A percentile compares a stretch with the other conserved stretches of the same genome.
Conservation (phyloP, 2,797 vertebrate species). For the Acanthurus lineatus region DNA sequence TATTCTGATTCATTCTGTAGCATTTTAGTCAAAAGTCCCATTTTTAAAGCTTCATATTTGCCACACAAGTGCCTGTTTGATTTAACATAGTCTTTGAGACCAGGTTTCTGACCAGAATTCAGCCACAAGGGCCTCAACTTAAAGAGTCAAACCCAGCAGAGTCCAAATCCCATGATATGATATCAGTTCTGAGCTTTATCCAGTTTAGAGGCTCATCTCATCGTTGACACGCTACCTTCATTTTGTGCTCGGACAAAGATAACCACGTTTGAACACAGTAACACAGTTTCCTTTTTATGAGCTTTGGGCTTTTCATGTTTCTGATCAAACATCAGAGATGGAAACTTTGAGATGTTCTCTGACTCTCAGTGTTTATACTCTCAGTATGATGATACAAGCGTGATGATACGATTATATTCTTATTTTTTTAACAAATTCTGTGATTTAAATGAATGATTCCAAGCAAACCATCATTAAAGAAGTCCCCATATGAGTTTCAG, state of each 20-base stretch:
- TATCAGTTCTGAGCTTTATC: neutral
- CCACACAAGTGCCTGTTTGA: neutral
- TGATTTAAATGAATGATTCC: neutral
- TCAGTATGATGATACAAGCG: neutral
- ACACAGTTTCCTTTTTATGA: neutral
- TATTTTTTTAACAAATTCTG: neutral
- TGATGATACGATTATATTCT: neutral
- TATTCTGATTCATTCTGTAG: neutral
- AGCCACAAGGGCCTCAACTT: neutral
- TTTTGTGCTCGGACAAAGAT: neutral
- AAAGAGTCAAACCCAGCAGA: neutral
- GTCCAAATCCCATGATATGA: neutral
- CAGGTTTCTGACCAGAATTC: conserved; percentile 6
- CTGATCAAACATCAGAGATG: neutral
- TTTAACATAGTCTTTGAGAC: neutral
- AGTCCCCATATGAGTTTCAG: neutral
- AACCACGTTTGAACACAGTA: neutral
- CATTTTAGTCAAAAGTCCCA: neutral
- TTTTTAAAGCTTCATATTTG: neutral
- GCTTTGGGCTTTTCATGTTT: neutral
- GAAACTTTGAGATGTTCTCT: neutral
- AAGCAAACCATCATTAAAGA: neutral
- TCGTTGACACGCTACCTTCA: neutral
- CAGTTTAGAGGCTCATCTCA: neutral
- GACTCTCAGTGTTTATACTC: neutral